Percentiles rank a stretch among this genome's conserved stretches.
Conservation (phyloP, 2,113 vertebrate genomes). For the Arenaria interpres region DNA sequence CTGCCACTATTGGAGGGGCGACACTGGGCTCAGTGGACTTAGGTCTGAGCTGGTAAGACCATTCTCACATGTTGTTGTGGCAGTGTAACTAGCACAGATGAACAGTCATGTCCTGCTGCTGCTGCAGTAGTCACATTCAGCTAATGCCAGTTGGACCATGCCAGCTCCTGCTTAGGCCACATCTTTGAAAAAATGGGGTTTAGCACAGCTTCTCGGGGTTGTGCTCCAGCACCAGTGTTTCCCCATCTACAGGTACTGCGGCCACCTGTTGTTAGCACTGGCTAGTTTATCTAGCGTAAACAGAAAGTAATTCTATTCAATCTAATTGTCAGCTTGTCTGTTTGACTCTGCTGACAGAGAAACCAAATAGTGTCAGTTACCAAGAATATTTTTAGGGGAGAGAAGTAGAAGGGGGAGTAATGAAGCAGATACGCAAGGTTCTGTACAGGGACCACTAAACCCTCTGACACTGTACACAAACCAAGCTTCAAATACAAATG, state of each 20-base stretch:
- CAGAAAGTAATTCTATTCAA: conserved; percentile 63
- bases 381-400: conserved; percentile 2
- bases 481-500: neutral
- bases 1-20: neutral
- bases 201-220: neutral
- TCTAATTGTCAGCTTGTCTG: neutral
- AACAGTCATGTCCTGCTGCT: neutral
- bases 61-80: neutral
- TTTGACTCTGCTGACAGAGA: neutral
- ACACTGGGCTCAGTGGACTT: neutral
- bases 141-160: neutral
- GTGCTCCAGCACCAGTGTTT: neutral
- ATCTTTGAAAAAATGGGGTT: neutral
- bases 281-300: conserved; percentile 20
- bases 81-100: neutral
- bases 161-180: neutral
- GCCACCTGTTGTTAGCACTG: conserved; percentile 42
- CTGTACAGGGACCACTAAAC: neutral
- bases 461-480: neutral
- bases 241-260: neutral
- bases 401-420: neutral
- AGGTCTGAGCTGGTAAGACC: neutral
- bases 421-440: neutral
- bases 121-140: neutral
- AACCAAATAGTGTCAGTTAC: neutral